Evolutionary conservation across 2,888 invertebrate species (phyloP), one percentile per base, ranked within the genome.

Genomic region (Microchrysa polita): DNA sequence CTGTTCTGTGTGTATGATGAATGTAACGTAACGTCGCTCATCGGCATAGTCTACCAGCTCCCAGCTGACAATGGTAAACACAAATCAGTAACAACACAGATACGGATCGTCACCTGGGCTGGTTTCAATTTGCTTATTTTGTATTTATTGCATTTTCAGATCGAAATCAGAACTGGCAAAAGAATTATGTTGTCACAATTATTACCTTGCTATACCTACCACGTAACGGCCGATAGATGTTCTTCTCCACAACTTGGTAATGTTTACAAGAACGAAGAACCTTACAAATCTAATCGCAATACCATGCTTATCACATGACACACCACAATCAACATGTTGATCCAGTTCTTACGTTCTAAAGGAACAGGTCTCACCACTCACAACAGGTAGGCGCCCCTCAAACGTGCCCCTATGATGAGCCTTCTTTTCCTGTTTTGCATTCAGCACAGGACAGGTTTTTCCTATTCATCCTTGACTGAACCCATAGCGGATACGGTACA

Each of bases 381-480:
- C n/a, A n/a, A n/a, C n/a, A 65, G 65, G 61, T 48, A 65, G 9
- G 60, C 61, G 65, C 65, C 65, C 65, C 65, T 34, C 44, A 44
- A 65, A 65, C 65, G 48, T 65, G 57, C 34, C 69, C 40, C 42
- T n/a, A n/a, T n/a, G 57, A 2, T 20, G 57, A 69, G 69, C 69
- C 69, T 69, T 53, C 53, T 67, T 67, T 67, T 55, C 67, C 67
- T 67, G 69, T 69, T 69, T 69, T 55, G 69, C 69, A 55, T 69
- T 55, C 42, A 2, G 9, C 16, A 1, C n/a, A n/a, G n/a, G 57
- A 57, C 55, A 20, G 23, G 65, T 27, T 55, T 67, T 69, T 69
- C 69, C 69, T 55, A 69, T 69, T 42, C n/a, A n/a, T n/a, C 67
- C 67, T 67, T 44, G 22, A 20, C 55, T 16, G 18, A 20, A 20